Percentiles rank a stretch among this genome's conserved stretches.
Evolutionary conservation across 2,888 invertebrate species (phyloP).

Genomic region (Enchytraeus crypticus): DNA sequence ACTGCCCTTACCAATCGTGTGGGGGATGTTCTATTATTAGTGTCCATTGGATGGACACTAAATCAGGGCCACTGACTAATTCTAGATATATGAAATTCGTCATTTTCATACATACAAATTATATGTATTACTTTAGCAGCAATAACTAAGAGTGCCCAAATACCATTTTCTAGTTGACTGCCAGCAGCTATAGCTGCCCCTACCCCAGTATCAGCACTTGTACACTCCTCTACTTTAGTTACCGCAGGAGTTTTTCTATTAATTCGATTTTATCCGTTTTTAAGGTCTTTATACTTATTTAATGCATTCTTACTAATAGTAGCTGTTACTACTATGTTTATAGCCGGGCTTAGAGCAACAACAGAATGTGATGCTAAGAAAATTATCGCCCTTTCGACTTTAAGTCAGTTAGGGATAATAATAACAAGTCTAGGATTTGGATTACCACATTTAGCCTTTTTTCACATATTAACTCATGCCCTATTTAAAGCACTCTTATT

Average conservation of each 20-base stretch:
- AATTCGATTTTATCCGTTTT: constrained; percentile 60
- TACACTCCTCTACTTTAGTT: constrained; percentile 70
- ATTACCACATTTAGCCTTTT: constrained; percentile 57
- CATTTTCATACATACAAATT: constrained; percentile 49
- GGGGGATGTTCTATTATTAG: constrained; percentile 62
- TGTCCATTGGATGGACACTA: constrained; percentile 50
- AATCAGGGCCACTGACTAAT: constrained; percentile 31
- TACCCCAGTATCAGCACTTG: constrained; percentile 67
- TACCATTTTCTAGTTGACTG: constrained; percentile 69
- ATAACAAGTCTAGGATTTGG: constrained; percentile 59
- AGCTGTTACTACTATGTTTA: constrained; percentile 39
- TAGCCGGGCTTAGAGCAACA: constrained; percentile 44
- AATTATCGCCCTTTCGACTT: constrained; percentile 68
- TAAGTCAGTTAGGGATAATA: constrained; percentile 68
- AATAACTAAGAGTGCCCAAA: constrained; percentile 70
- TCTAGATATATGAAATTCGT: constrained; percentile 50
- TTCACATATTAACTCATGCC: constrained; percentile 66
- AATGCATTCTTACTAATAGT: constrained; percentile 55
- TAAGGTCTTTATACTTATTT: constrained; percentile 47
- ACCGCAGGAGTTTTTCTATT: constrained; percentile 68
- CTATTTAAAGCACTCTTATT: constrained; percentile 69
- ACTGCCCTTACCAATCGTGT: constrained; percentile 66
- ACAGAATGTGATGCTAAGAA: constrained; percentile 60
- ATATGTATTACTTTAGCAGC: constrained; percentile 52
- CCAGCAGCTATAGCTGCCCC: constrained; percentile 70